Conservation (phyloP, 2,113 vertebrate species). For the Narcine bancroftii region DNA sequence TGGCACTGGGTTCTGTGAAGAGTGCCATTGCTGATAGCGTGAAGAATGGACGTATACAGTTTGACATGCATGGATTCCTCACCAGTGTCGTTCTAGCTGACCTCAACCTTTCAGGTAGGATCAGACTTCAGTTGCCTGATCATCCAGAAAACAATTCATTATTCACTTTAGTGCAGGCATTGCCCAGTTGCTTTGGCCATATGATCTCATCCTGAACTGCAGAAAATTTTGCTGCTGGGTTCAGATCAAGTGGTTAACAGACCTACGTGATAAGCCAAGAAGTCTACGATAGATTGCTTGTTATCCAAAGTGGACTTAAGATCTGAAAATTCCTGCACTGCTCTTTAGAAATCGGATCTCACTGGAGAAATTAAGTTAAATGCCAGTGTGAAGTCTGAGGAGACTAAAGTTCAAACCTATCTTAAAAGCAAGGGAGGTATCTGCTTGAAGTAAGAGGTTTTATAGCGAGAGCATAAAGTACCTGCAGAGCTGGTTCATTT, state of each 20-base stretch:
- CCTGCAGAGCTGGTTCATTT: background rate
- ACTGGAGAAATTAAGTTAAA: background rate
- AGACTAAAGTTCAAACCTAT: background rate
- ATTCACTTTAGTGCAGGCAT: background rate
- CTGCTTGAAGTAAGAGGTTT: background rate
- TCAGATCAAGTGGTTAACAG: background rate
- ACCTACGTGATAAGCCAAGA: too few relatives aligned
- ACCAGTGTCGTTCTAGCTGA: conserved; percentile 84
- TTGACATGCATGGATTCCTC: conserved; percentile 95
- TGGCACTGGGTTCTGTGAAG: conserved; percentile 92
- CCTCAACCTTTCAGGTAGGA: conserved; percentile 79
- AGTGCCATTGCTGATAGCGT: conserved; percentile 86
- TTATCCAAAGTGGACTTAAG: background rate
- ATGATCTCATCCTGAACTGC: background rate
- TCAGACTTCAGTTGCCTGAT: background rate
- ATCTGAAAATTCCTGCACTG: background rate
- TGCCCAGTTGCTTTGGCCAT: background rate
- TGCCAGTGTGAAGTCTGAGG: background rate
- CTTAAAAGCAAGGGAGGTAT: background rate
- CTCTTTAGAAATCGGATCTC: background rate
- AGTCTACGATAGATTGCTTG: too few relatives aligned
- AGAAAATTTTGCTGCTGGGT: background rate
- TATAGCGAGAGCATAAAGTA: background rate
- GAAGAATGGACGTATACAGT: conserved; percentile 84
- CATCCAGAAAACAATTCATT: background rate